A percentile compares a stretch with the other conserved stretches of the same genome.
Evolutionary conservation across 2,888 invertebrate species (phyloP).

Genomic region (Bibio marci): DNA sequence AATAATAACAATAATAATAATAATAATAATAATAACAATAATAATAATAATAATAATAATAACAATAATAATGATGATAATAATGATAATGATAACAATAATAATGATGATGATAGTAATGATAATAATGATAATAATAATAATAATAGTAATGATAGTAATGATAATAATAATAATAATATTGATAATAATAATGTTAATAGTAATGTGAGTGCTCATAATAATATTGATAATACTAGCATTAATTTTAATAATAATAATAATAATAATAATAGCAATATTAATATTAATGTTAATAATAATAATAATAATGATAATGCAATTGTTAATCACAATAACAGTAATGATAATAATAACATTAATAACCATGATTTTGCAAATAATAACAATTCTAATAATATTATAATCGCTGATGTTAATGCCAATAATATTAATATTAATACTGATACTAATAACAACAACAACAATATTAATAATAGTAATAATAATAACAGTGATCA

Average conservation of each 20-base stretch:
- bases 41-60: not conserved
- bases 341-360: slow-evolving; percentile 9
- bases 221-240: not conserved
- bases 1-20: slow-evolving; percentile 9
- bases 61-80: slow-evolving; percentile 7
- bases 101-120: not conserved
- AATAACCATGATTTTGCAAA: slow-evolving; percentile 11
- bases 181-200: not conserved
- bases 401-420: too few species aligned
- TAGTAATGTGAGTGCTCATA: not conserved
- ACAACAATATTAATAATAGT: too few species aligned
- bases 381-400: slow-evolving; percentile 8
- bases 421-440: too few species aligned
- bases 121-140: not conserved
- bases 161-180: not conserved
- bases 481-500: slow-evolving; percentile 35
- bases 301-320: slow-evolving; percentile 8
- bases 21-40: slow-evolving; percentile 4
- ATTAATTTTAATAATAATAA: not conserved
- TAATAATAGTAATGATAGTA: slow-evolving; percentile 8
- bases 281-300: slow-evolving; percentile 10
- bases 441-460: too few species aligned
- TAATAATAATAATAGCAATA: slow-evolving; percentile 6
- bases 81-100: not conserved
- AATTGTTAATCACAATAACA: slow-evolving; percentile 8